Evolutionary conservation across 2,797 vertebrate species (phyloP).

Genomic region (Silurus aristotelis): DNA sequence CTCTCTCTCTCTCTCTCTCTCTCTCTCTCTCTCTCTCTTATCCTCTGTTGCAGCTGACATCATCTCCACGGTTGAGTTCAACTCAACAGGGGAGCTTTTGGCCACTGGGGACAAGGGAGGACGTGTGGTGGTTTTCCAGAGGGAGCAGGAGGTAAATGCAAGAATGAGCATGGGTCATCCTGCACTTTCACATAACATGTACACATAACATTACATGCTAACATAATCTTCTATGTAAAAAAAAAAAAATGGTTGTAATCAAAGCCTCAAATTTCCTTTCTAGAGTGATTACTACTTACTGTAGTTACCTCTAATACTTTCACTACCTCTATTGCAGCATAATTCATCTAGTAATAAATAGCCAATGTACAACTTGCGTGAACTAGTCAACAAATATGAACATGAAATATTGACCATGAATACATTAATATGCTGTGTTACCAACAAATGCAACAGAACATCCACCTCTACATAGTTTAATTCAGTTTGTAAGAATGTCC

Average conservation of each 20-base stretch:
- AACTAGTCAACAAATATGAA: neutral
- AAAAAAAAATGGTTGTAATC: too few relatives aligned
- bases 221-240: too few relatives aligned
- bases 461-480: slow-evolving; percentile 29
- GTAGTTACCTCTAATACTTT: neutral
- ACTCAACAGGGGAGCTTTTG: slow-evolving; percentile 88
- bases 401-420: slow-evolving; percentile 22
- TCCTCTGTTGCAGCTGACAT: slow-evolving; percentile 80
- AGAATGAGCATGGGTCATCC: slow-evolving; percentile 27
- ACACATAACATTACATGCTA: neutral
- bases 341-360: neutral
- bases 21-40: slow-evolving; percentile 13
- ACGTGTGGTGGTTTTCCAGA: slow-evolving; percentile 89
- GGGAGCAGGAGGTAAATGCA: slow-evolving; percentile 85
- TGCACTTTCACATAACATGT: slow-evolving; percentile 5
- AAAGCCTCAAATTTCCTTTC: neutral
- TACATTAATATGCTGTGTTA: slow-evolving; percentile 26
- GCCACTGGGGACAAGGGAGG: slow-evolving; percentile 90
- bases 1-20: slow-evolving; percentile 10
- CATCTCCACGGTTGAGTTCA: slow-evolving; percentile 92
- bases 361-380: neutral
- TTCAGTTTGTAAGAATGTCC: slow-evolving; percentile 12
- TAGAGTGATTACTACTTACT: neutral
- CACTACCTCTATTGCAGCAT: too few relatives aligned
- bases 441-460: slow-evolving; percentile 18